Percentiles rank a stretch among this genome's conserved stretches.
Evolutionary conservation across 2,888 invertebrate genomes (phyloP).

Genomic region (Nomada hirtipes): DNA sequence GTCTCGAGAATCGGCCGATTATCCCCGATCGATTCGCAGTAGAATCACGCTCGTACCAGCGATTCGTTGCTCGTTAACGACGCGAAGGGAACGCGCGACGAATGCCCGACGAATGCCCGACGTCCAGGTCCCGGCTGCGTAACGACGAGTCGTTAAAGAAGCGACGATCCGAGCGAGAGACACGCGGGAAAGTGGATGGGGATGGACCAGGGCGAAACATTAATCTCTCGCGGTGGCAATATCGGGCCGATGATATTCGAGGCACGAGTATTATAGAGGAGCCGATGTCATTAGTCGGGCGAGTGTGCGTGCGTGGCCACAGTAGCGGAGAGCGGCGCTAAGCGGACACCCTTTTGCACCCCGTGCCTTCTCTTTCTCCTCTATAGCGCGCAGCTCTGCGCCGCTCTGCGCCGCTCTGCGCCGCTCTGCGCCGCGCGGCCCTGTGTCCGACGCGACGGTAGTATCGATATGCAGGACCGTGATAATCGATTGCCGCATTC

Average conservation of each 20-base stretch:
- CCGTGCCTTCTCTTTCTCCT: slow-evolving; percentile 29
- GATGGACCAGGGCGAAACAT: slow-evolving; percentile 77
- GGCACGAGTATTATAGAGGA: slow-evolving; percentile 81
- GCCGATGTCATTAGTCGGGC: slow-evolving; percentile 78
- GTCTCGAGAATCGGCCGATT: neutral
- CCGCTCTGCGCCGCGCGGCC: slow-evolving; percentile 76
- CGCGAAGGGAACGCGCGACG: neutral
- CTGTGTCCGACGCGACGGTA: slow-evolving; percentile 72
- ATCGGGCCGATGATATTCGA: slow-evolving; percentile 82
- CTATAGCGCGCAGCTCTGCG: slow-evolving; percentile 25
- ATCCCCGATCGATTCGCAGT: neutral
- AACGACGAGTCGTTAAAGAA: slow-evolving; percentile 1
- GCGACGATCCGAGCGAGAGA: neutral
- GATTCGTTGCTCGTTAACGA: neutral
- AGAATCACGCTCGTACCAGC: neutral
- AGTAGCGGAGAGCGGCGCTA: slow-evolving; percentile 40
- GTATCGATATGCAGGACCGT: slow-evolving; percentile 82
- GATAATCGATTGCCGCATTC: slow-evolving; percentile 82
- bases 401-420: slow-evolving; percentile 72
- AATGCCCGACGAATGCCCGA: too few relatives aligned
- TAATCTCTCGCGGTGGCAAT: slow-evolving; percentile 83
- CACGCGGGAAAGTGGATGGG: neutral
- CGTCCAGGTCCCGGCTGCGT: neutral
- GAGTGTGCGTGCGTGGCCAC: slow-evolving; percentile 65
- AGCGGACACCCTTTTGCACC: slow-evolving; percentile 50